phyloP scores from a whole-genome alignment of 1,140 invertebrate species.

The Hesperophylax magnus region DNA sequence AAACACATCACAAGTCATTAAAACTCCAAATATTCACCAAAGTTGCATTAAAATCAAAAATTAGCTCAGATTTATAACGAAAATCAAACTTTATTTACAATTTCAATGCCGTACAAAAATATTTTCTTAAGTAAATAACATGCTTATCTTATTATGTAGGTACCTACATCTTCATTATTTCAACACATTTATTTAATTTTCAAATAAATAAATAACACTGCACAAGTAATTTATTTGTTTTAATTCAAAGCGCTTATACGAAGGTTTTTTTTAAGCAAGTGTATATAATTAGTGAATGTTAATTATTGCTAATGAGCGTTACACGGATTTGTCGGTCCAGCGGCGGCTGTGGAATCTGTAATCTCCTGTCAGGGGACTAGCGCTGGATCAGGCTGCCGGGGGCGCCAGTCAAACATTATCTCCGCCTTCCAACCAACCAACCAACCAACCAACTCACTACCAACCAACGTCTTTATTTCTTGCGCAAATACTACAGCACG shows the following conservation, averaged over 20 bases:
- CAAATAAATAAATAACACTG: too few relatives aligned
- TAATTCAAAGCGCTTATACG: too few relatives aligned
- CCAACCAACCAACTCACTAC: not conserved
- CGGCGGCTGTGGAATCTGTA: slow-evolving; percentile 4
- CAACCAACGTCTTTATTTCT: not conserved
- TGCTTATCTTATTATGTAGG: not conserved
- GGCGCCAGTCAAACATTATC: slow-evolving; percentile 1
- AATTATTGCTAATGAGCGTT: slow-evolving; percentile 28
- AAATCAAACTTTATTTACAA: not conserved
- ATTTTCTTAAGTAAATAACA: not conserved
- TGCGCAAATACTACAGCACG: not conserved
- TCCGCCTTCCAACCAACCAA: not conserved
- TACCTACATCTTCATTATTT: too few relatives aligned
- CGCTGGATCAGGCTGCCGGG: not conserved
- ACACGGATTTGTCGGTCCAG: not conserved
- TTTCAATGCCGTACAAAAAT: not conserved
- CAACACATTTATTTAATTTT: too few relatives aligned
- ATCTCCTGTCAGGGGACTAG: not conserved
- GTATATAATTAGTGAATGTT: not conserved
- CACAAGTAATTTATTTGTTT: too few relatives aligned
- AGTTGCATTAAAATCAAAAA: too few relatives aligned
- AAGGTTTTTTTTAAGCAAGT: too few relatives aligned
- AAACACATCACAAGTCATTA: too few relatives aligned
- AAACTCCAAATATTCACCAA: too few relatives aligned
- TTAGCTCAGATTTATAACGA: too few relatives aligned